Conservation (phyloP, 2,113 vertebrate genomes). For the Narcine bancroftii region DNA sequence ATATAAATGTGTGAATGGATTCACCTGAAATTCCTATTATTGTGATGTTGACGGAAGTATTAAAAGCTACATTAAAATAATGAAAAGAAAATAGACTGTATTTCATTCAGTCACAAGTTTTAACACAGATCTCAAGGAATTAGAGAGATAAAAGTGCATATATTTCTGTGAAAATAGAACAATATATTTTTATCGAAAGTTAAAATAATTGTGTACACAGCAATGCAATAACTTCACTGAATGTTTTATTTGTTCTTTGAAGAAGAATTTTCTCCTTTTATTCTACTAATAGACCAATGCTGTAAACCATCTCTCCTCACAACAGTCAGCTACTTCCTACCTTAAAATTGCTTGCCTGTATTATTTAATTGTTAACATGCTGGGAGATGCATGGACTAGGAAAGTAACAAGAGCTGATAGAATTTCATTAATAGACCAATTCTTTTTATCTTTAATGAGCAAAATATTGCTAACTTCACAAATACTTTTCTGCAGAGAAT, state of each 20-base stretch:
- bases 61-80: neutral
- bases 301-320: neutral
- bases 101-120: neutral
- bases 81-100: neutral
- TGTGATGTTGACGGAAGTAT: neutral
- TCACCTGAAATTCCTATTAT: slow-evolving; percentile 8
- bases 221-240: neutral
- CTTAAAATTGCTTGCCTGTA: neutral
- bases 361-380: too few relatives aligned
- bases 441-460: neutral
- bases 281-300: neutral
- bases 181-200: neutral
- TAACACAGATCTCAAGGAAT: neutral
- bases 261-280: neutral
- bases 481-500: neutral
- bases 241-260: neutral
- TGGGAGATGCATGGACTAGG: neutral
- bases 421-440: neutral
- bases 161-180: neutral
- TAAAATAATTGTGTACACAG: neutral
- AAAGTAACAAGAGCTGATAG: neutral
- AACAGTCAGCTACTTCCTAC: neutral
- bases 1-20: neutral
- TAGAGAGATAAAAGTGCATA: neutral
- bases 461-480: neutral